Evolutionary conservation across 2,888 invertebrate genomes (phyloP), one percentile per base, ranked within the genome.

Genomic region (Dromius quadrimaculatus): DNA sequence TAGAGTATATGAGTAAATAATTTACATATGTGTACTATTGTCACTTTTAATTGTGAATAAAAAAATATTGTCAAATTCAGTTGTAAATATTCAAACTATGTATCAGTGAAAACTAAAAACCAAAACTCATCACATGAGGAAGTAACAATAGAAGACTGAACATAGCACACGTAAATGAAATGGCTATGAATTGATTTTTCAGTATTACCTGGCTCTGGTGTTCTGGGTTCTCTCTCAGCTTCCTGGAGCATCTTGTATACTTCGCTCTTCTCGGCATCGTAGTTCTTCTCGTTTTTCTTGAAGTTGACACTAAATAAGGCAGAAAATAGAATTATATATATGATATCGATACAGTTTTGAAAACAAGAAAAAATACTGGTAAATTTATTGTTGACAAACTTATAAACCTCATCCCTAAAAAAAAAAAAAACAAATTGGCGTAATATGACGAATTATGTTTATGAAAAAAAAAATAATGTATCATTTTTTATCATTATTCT

Each of bases 261-360:
- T 77, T 94, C 95, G 79, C 95, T 95, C 81, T 93, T 93, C 76
- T 92, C 90, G 69, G 91, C 87, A 79, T 93, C 92, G 84, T 94
- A 95, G 74, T 90, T 90, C 83, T 92, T 94, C 82, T 95, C 95
- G 84, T 95, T 95, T 84, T 95, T 95, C 89, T 95, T 96, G 85
- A 96, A 96, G 85, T 96, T 96, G 28, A 96, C 95, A 78, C 96
- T 96, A n/a, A n/a, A n/a, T n/a, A n/a, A n/a, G n/a, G n/a, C n/a
- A n/a, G 32, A 54, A 85, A 38, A 82, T 80, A 62, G 71, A 71
- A 68, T 43, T 43, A 43, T 1, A 15, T n/a, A n/a, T n/a, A n/a
- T n/a, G n/a, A n/a, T n/a, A n/a, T n/a, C n/a, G n/a, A n/a, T n/a
- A n/a, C n/a, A n/a, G n/a, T n/a, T n/a, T n/a, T n/a, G n/a, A n/a